phyloP scores from a whole-genome alignment of 2,113 vertebrate species.

The Brachypteracias leptosomus region DNA sequence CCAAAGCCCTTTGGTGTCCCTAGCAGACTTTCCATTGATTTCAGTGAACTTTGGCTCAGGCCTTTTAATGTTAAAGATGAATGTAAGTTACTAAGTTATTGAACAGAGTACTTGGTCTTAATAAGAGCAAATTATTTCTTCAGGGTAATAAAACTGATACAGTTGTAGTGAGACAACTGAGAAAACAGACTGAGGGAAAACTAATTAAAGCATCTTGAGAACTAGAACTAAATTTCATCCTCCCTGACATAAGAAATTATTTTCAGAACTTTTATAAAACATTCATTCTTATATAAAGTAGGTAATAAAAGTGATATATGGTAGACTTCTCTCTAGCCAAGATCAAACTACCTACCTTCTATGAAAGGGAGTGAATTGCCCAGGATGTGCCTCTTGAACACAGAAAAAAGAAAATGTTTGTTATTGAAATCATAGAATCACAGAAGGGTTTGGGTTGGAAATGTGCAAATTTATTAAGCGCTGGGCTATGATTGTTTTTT shows the following conservation, averaged over 20 bases:
- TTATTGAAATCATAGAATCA: neutral
- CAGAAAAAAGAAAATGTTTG: neutral
- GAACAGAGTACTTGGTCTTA: constrained; percentile 26
- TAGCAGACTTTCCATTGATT: neutral
- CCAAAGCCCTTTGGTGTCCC: neutral
- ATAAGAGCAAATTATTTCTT: constrained; percentile 57
- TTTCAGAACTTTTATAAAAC: constrained; percentile 48
- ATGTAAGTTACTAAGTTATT: constrained; percentile 41
- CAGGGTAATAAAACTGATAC: constrained; percentile 27
- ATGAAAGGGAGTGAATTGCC: neutral
- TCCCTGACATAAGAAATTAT: constrained; percentile 15
- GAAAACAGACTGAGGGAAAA: constrained; percentile 42
- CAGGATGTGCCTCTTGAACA: neutral
- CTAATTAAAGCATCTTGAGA: constrained; percentile 27
- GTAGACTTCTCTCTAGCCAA: neutral
- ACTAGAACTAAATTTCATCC: neutral
- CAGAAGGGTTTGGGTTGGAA: no score
- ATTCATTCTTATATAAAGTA: constrained; percentile 4
- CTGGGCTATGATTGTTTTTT: neutral
- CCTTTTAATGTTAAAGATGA: constrained; percentile 14
- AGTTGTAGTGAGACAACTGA: neutral
- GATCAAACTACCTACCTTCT: neutral
- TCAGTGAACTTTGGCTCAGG: constrained; percentile 32
- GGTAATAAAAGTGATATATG: neutral
- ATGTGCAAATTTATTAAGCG: constrained; percentile 1